Base-by-base conservation (phyloP, 1,140 invertebrate species). In the Nasonia vitripennis region DNA sequence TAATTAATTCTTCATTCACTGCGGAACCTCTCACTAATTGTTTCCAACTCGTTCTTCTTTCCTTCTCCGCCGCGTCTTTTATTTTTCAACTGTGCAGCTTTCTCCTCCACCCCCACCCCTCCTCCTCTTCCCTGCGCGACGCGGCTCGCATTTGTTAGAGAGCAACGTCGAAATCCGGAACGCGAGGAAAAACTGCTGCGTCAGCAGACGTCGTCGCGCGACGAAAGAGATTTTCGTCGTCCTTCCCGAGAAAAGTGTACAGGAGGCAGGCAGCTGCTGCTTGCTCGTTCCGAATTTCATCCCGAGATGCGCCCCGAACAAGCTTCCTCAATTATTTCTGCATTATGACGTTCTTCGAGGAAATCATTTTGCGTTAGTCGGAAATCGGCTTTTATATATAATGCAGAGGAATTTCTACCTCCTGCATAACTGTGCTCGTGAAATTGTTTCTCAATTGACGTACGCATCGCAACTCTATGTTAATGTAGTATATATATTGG, bases 91-190 rank as follows among this genome's bases (percentile, higher is more conserved):
- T 17, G 62, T 73, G 70, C 45, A n/a, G 12, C 23, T 75, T 85
- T 84, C 79, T 84, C 62, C 27, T 2, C 27, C 27, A 27, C 27
- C 27, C 27, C 27, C 27, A 2, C 27, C 27, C 1, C 27, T 27
- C 27, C 27, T 27, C 17, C 68, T 17, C 51, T n/a, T 7, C n/a
- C 27, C 48, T 34, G 71, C 67, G 84, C 78, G 81, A 86, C 81
- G 87, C 78, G 87, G 86, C 86, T 89, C 84, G 86, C 87, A 89
- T 89, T 88, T 85, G 87, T 89, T 88, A 87, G 88, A 87, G 82
- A 83, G 41, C 83, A 37, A 34, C 20, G 37, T 75, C 34, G 73
- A 80, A 75, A 84, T 82, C 81, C 84, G 41, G 78, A 55, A 17
- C 78, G 34, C 2, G 11, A 80, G 68, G 84, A 87, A 80, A 75